phyloP scores from a whole-genome alignment of 2,797 vertebrate genomes.

The Lepidocolaptes lacrymiger region DNA sequence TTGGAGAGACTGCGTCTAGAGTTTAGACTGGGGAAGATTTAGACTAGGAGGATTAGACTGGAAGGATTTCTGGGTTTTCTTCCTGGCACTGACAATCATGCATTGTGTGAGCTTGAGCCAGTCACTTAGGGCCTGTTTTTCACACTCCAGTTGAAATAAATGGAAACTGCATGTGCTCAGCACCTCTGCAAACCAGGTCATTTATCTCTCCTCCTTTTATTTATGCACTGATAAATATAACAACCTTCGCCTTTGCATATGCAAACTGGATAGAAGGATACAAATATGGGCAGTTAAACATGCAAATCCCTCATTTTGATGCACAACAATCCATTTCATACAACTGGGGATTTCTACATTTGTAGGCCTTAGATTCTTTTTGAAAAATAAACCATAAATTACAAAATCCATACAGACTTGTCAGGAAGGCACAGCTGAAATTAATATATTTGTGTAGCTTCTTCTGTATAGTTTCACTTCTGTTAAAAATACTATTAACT shows the following conservation, averaged over 20 bases:
- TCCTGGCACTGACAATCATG: slow-evolving; percentile 41
- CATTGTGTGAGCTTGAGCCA: slow-evolving; percentile 44
- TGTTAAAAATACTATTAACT: slow-evolving; percentile 3
- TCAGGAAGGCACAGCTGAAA: not conserved
- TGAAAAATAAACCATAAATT: not conserved
- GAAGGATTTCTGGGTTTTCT: slow-evolving; percentile 50
- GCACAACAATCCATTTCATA: not conserved
- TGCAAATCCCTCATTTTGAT: slow-evolving; percentile 43
- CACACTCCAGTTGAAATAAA: slow-evolving; percentile 62
- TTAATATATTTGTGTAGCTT: not conserved
- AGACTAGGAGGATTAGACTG: slow-evolving; percentile 25
- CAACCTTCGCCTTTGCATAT: not conserved
- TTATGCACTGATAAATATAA: slow-evolving; percentile 40
- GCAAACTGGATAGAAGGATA: slow-evolving; percentile 8
- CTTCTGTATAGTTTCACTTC: not conserved
- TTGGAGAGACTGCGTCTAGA: not conserved
- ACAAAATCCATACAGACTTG: not conserved
- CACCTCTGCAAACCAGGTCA: slow-evolving; percentile 54
- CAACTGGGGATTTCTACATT: not conserved
- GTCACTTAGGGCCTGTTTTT: slow-evolving; percentile 49
- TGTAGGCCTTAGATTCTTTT: not conserved
- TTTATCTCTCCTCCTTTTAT: slow-evolving; percentile 45
- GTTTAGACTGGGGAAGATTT: slow-evolving; percentile 37
- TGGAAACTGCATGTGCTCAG: slow-evolving; percentile 43
- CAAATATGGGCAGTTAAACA: slow-evolving; percentile 21